phyloP scores from a whole-genome alignment of 2,113 vertebrate species.

The Verasper variegatus region DNA sequence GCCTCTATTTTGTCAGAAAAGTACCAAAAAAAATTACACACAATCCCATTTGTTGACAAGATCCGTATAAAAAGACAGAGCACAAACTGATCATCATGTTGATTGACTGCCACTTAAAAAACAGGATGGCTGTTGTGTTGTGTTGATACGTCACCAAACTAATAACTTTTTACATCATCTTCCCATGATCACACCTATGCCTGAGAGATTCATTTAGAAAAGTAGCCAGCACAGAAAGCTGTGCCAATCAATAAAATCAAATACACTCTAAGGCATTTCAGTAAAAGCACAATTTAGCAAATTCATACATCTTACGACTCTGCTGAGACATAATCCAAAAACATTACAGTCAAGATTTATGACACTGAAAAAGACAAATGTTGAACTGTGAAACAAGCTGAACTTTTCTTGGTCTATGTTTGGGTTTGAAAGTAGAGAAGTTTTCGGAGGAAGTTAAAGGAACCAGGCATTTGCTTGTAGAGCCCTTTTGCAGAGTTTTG shows the following conservation, averaged over 20 bases:
- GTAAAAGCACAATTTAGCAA: too few species aligned
- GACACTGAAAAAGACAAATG: not conserved
- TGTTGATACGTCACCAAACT: not conserved
- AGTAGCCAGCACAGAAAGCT: not conserved
- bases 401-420: slow-evolving; percentile 5
- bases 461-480: slow-evolving; percentile 94
- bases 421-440: slow-evolving; percentile 84
- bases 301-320: too few species aligned
- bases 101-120: slow-evolving; percentile 11
- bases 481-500: slow-evolving; percentile 84
- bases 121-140: not conserved
- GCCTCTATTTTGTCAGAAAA: too few species aligned
- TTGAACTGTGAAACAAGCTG: too few species aligned
- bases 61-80: slow-evolving; percentile 10
- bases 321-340: not conserved
- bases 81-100: not conserved
- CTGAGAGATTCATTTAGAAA: slow-evolving; percentile 12
- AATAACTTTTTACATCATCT: slow-evolving; percentile 9
- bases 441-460: slow-evolving; percentile 94
- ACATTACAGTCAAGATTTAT: not conserved
- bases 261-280: not conserved
- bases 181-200: not conserved
- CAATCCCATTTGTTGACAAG: not conserved
- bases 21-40: too few species aligned
- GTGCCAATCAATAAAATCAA: not conserved